A percentile compares a stretch with the other conserved stretches of the same genome.
Evolutionary conservation across 1,140 invertebrate genomes (phyloP).

Genomic region (Drosophila yakuba): DNA sequence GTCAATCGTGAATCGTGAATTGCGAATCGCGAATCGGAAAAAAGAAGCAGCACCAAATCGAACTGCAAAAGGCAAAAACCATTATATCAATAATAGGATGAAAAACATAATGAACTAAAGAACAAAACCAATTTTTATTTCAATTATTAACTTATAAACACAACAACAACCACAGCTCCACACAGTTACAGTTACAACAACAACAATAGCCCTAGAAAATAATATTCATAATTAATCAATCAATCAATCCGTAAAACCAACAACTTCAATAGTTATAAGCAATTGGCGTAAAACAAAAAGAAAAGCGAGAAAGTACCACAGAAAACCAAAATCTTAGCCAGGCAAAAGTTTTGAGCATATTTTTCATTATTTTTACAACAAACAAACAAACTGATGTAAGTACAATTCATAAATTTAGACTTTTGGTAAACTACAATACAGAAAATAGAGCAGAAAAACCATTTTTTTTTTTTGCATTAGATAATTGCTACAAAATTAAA

Average conservation of each 20-base stretch:
- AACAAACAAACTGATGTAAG: conserved; percentile 73
- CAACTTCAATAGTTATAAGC: conserved; percentile 71
- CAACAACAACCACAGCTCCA: conserved; percentile 42
- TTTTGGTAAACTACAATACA: conserved; percentile 40
- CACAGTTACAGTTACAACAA: conserved; percentile 57
- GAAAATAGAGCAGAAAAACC: conserved; percentile 42
- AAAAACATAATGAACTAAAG: conserved; percentile 30
- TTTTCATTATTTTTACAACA: conserved; percentile 64
- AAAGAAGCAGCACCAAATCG: conserved; percentile 73
- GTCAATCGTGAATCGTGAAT: conserved; percentile 19
- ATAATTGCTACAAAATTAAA: conserved; percentile 36
- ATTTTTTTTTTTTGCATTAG: conserved; percentile 63
- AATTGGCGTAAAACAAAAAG: conserved; percentile 52
- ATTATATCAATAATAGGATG: conserved; percentile 23
- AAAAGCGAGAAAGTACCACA: conserved; percentile 26
- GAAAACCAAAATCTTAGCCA: conserved; percentile 37
- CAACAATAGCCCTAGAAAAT: conserved; percentile 75
- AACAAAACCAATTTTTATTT: conserved; percentile 74
- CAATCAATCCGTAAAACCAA: conserved; percentile 46
- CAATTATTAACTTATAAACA: conserved; percentile 69
- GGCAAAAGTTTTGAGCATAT: conserved; percentile 48
- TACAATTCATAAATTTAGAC: conserved; percentile 63
- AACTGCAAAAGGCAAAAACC: conserved; percentile 42
- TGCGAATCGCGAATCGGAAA: conserved; percentile 45
- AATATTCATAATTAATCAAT: conserved; percentile 74